Conservation (phyloP, 2,797 vertebrate species). For the Malacoraja senta region DNA sequence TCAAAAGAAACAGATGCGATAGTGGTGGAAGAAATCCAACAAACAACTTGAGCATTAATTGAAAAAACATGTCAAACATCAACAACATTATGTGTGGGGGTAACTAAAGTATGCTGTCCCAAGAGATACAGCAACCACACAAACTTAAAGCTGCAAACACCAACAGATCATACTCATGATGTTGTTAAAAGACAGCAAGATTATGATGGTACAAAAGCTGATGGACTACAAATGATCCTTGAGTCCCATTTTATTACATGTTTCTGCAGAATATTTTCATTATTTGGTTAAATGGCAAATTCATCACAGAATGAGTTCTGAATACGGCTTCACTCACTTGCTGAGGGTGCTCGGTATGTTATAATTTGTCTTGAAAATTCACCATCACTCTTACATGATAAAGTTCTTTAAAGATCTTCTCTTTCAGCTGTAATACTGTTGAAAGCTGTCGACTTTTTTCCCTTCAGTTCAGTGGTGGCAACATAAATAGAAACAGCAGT, state of each 20-base stretch:
- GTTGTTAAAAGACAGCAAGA: neutral
- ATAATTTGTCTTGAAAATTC: neutral
- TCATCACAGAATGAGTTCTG: neutral
- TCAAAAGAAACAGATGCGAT: conserved; percentile 23
- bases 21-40: conserved; percentile 20
- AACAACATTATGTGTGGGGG: neutral
- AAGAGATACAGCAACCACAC: neutral
- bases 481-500: too few relatives aligned
- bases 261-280: conserved; percentile 6
- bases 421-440: neutral
- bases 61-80: conserved; percentile 12
- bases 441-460: neutral
- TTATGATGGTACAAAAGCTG: neutral
- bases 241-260: neutral
- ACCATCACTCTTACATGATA: neutral
- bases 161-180: neutral
- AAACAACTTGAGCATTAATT: conserved; percentile 24
- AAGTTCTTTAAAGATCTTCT: neutral
- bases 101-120: neutral
- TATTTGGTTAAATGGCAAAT: neutral
- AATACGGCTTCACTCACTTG: neutral
- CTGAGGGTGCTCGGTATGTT: neutral
- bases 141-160: neutral
- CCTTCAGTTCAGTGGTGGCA: too few relatives aligned
- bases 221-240: neutral